Conservation (phyloP, 2,888 invertebrate species). For the Teleogryllus oceanicus region DNA sequence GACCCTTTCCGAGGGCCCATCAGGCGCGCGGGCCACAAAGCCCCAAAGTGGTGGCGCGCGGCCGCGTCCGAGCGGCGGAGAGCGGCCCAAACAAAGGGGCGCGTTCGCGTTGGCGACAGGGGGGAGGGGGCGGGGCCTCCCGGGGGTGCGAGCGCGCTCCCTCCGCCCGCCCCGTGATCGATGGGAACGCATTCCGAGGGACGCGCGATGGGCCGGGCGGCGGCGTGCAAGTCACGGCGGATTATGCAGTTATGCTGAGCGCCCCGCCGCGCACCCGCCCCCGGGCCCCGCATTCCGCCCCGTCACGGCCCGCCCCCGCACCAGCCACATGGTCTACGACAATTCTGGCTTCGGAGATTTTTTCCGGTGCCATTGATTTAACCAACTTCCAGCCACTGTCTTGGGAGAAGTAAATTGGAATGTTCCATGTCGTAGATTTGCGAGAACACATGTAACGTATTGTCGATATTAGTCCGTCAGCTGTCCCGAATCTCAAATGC, state of each 20-base stretch:
- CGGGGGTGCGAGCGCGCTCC: neutral
- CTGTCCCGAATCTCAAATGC: too few species aligned
- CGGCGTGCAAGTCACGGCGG: neutral
- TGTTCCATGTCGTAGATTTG: too few species aligned
- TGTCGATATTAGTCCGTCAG: too few species aligned
- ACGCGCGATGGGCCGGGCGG: neutral
- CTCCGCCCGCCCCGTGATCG: neutral
- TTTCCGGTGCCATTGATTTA: too few species aligned
- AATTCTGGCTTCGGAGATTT: too few species aligned
- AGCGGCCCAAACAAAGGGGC: neutral
- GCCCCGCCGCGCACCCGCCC: neutral
- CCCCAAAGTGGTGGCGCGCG: neutral
- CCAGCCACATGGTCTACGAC: neutral
- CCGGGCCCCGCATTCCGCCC: neutral
- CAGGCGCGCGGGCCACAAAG: neutral
- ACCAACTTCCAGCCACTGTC: too few species aligned
- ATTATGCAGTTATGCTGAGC: conserved; percentile 3
- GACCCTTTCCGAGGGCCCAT: neutral
- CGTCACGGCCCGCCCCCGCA: neutral
- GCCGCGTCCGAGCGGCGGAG: neutral
- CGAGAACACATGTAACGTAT: too few species aligned
- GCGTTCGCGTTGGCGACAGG: neutral
- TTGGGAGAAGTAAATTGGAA: too few species aligned
- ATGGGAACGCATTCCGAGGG: neutral
- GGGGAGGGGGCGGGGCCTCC: neutral